Conservation (phyloP, 92 coral and sea anemone species). For the Meandrina meandrites region DNA sequence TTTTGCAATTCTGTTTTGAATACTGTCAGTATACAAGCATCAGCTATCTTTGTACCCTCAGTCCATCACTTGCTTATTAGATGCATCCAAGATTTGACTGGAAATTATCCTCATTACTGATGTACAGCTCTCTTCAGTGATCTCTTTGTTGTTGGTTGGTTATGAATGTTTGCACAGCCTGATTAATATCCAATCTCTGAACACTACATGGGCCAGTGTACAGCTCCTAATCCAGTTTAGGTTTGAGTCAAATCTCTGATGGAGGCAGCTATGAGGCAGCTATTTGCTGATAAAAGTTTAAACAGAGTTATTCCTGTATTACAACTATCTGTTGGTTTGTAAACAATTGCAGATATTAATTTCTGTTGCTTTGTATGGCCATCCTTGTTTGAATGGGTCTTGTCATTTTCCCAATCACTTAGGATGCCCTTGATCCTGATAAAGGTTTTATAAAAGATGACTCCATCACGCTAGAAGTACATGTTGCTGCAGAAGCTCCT, state of each 20-base stretch:
- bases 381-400: neutral
- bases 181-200: neutral
- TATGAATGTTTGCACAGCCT: neutral
- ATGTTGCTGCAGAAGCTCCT: conserved; percentile 96
- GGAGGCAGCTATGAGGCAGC: no score
- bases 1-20: neutral
- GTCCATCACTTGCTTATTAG: neutral
- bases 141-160: neutral
- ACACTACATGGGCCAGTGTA: neutral
- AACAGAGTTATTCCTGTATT: neutral
- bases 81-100: neutral
- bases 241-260: neutral
- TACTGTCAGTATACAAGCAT: neutral
- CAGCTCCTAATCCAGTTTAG: neutral
- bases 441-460: conserved; percentile 92
- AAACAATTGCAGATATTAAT: no score
- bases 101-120: neutral
- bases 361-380: neutral
- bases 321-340: neutral
- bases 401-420: neutral
- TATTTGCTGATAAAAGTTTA: no score
- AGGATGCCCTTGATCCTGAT: conserved; percentile 90
- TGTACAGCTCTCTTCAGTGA: neutral
- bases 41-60: no score
- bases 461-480: conserved; percentile 86